Conservation (phyloP, 37 sponge, comb jelly and placozoan species). For the Agelas oroides region DNA sequence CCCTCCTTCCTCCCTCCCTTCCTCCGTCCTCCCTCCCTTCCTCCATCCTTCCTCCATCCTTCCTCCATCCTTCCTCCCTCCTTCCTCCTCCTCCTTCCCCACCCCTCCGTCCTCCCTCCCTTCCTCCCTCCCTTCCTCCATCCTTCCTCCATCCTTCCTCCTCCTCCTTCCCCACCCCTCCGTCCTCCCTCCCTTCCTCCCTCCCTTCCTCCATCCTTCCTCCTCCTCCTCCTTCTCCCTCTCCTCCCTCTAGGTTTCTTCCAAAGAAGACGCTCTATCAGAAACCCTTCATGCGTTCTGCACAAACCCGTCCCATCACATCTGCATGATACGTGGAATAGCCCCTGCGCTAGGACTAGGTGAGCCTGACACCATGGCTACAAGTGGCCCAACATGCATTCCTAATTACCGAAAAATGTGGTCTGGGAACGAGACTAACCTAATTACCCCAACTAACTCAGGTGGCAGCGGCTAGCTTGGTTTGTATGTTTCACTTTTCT, state of each 20-base stretch:
- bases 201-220: background rate
- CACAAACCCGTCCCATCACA: constrained; percentile 48
- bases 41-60: background rate
- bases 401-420: too few species aligned
- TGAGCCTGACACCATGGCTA: background rate
- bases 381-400: background rate
- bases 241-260: constrained; percentile 25
- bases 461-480: too few species aligned
- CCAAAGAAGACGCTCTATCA: constrained; percentile 21
- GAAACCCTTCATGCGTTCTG: constrained; percentile 45
- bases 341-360: constrained; percentile 58
- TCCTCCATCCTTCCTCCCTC: background rate
- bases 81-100: background rate
- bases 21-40: background rate
- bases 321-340: constrained; percentile 77
- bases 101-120: too few species aligned
- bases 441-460: too few species aligned
- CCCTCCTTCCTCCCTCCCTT: background rate
- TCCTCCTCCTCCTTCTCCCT: background rate
- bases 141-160: too few species aligned
- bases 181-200: background rate
- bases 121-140: too few species aligned
- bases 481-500: too few species aligned
- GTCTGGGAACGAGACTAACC: too few species aligned
- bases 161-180: background rate